Conservation (phyloP, 2,888 invertebrate species). For the Epirrhoe tristata region DNA sequence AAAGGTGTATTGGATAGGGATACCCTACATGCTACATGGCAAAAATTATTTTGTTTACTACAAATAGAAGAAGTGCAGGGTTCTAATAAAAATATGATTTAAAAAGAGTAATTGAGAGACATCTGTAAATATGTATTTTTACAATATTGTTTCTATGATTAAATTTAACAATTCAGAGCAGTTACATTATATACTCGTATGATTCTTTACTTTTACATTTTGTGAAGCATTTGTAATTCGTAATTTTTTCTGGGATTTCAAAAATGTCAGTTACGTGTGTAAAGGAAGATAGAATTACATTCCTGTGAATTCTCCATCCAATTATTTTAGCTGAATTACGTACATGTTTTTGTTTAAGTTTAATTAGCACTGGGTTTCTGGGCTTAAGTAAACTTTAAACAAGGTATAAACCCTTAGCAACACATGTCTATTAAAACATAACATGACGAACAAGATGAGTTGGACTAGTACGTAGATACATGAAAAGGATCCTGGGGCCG, state of each 20-base stretch:
- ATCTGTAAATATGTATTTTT: too few species aligned
- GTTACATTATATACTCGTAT: too few species aligned
- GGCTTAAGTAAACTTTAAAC: not conserved
- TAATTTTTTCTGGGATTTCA: not conserved
- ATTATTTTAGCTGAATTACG: constrained; percentile 2
- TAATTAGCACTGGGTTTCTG: not conserved
- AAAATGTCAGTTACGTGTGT: not conserved
- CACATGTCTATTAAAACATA: not conserved
- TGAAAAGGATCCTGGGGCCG: not conserved
- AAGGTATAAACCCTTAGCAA: not conserved
- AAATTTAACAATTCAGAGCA: too few species aligned
- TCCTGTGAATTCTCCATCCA: not conserved
- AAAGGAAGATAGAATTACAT: constrained; percentile 1
- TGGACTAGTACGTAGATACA: not conserved
- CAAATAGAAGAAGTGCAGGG: too few species aligned
- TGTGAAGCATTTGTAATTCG: too few species aligned
- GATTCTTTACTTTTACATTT: too few species aligned
- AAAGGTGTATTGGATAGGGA: too few species aligned
- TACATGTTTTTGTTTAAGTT: constrained; percentile 8
- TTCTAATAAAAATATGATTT: too few species aligned
- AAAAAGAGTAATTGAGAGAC: too few species aligned
- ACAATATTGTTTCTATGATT: too few species aligned
- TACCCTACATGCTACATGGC: too few species aligned
- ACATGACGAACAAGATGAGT: not conserved
- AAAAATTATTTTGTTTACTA: too few species aligned